Conservation (phyloP, 92 coral and sea anemone genomes). For the Metridium senile region DNA sequence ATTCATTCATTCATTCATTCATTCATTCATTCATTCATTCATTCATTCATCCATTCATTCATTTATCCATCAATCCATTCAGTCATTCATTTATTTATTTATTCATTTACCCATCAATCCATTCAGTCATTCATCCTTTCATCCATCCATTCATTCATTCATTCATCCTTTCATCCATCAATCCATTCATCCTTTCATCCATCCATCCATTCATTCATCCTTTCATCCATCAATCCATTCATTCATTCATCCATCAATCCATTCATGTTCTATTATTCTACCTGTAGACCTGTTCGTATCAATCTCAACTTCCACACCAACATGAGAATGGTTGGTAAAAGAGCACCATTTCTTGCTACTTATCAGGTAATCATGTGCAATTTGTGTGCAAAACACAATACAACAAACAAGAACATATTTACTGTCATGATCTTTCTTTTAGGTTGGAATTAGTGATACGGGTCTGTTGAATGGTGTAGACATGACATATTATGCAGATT, state of each 20-base stretch:
- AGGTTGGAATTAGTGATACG: slow-evolving; percentile 74
- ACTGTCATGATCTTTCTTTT: not conserved
- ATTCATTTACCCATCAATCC: no score
- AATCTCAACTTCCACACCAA: slow-evolving; percentile 79
- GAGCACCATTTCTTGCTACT: slow-evolving; percentile 76
- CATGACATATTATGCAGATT: slow-evolving; percentile 70
- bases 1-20: no score
- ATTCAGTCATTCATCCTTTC: no score
- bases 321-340: slow-evolving; percentile 83
- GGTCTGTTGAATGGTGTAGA: slow-evolving; percentile 83
- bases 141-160: no score
- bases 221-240: not conserved
- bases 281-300: slow-evolving; percentile 79
- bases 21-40: no score
- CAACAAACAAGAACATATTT: not conserved
- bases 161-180: no score
- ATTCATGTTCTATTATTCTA: not conserved
- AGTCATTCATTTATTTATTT: no score
- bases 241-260: not conserved
- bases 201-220: no score
- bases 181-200: no score
- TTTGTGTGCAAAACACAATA: not conserved
- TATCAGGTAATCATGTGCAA: slow-evolving; percentile 65
- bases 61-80: no score
- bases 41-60: no score